Evolutionary conservation across 2,797 vertebrate genomes (phyloP).

Genomic region (Hoplostethus mediterraneus): DNA sequence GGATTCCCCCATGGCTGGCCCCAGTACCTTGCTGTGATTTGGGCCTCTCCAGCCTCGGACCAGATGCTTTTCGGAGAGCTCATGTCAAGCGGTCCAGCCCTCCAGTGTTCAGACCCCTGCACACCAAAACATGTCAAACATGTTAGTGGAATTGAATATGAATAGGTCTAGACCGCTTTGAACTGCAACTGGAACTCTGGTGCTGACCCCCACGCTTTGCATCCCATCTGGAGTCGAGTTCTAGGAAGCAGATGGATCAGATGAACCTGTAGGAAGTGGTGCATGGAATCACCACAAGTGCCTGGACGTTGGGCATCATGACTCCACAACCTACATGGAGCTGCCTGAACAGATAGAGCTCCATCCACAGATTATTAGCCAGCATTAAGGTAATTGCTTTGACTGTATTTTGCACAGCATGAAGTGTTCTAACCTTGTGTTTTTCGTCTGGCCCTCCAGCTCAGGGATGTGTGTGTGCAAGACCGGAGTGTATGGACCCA

Average conservation of each 20-base stretch:
- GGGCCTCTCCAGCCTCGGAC: conserved; percentile 2
- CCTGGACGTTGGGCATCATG: conserved; percentile 31
- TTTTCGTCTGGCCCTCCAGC: conserved; percentile 74
- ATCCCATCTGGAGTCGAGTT: conserved; percentile 29
- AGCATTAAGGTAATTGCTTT: conserved; percentile 4
- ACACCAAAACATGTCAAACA: conserved; percentile 1
- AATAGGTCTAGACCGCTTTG: conserved; percentile 14
- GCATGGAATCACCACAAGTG: conserved; percentile 17
- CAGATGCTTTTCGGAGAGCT: conserved; percentile 14
- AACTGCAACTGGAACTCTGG: neutral
- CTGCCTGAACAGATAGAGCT: neutral
- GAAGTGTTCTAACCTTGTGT: conserved; percentile 10
- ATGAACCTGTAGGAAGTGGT: conserved; percentile 39
- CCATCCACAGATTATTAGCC: neutral
- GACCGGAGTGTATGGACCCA: conserved; percentile 86
- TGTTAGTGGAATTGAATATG: conserved; percentile 10
- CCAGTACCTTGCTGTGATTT: conserved; percentile 1
- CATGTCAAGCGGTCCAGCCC: conserved; percentile 1
- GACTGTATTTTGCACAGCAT: conserved; percentile 1
- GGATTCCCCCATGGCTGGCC: neutral
- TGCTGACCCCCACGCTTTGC: conserved; percentile 1
- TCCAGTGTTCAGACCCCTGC: neutral
- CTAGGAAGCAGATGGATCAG: conserved; percentile 37
- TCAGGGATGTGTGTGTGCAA: conserved; percentile 92
- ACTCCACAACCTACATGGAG: conserved; percentile 10